Percentiles rank a stretch among this genome's conserved stretches.
These are phyloP conservation scores for Neodiprion pinetum DNA, from an alignment of 1,140 invertebrate species.

Conservation along the genomic window DNA sequence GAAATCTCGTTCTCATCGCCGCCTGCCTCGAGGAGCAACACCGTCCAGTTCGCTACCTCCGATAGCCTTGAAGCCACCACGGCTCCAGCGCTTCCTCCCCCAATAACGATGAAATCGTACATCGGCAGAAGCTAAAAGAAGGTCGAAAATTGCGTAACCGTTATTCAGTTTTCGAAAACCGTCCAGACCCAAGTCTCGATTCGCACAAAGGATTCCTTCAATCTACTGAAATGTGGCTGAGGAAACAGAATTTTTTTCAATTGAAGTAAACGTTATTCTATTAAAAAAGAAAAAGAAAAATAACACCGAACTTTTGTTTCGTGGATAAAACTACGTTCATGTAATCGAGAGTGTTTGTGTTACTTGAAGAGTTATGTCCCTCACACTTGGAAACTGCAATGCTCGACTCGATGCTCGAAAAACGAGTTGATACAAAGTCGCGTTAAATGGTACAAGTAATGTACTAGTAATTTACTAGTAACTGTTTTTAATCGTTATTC, in stretches of 20 bases:
- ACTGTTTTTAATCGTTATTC: too few relatives aligned
- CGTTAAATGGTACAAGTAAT: too few relatives aligned
- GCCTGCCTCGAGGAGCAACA: slow-evolving; percentile 84
- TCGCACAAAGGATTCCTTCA: not conserved
- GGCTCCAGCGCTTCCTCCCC: slow-evolving; percentile 90
- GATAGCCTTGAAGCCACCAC: slow-evolving; percentile 91
- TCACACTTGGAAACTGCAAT: too few relatives aligned
- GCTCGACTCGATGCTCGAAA: too few relatives aligned
- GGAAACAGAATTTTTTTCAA: not conserved
- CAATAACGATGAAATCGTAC: slow-evolving; percentile 87
- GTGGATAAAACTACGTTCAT: not conserved
- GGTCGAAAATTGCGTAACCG: not conserved
- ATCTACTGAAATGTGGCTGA: not conserved
- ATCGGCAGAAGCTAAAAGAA: slow-evolving; percentile 70
- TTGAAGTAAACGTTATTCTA: slow-evolving; percentile 10
- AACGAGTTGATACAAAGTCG: too few relatives aligned
- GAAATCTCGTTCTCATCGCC: slow-evolving; percentile 83
- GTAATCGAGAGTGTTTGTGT: not conserved
- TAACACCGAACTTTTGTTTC: not conserved
- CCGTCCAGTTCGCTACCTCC: slow-evolving; percentile 78
- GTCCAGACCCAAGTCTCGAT: not conserved
- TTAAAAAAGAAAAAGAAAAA: not conserved
- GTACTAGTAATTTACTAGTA: too few relatives aligned
- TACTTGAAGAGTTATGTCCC: too few relatives aligned
- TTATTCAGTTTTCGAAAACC: not conserved